Conservation (phyloP, 2,113 vertebrate genomes). For the Manacus vitellinus region DNA sequence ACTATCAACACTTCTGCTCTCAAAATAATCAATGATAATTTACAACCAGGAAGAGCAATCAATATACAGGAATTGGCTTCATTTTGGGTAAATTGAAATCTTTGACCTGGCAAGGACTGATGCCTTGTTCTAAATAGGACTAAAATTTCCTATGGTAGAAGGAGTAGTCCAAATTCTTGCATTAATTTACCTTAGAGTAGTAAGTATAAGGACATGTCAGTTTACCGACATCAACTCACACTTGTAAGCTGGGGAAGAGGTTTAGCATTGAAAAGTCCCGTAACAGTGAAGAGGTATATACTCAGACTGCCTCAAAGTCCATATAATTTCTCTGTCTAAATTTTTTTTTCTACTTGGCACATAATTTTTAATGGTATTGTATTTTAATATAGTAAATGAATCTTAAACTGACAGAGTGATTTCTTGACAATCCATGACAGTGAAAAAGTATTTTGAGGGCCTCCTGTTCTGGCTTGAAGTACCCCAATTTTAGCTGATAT, state of each 20-base stretch:
- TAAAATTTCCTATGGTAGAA: background rate
- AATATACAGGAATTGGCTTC: conserved; percentile 27
- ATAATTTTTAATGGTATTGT: background rate
- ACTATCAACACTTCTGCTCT: conserved; percentile 24
- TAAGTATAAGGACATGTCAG: background rate
- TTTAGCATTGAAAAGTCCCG: background rate
- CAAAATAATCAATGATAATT: conserved; percentile 57
- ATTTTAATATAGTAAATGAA: background rate
- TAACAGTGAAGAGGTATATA: background rate
- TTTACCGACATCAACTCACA: background rate
- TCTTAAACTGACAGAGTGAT: background rate
- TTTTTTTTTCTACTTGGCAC: background rate
- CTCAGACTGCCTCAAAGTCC: background rate
- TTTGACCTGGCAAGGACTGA: background rate
- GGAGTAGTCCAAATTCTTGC: background rate
- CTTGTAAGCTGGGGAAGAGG: background rate
- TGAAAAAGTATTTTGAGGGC: background rate
- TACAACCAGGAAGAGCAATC: conserved; percentile 35
- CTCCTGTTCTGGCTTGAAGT: background rate
- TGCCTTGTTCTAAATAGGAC: background rate
- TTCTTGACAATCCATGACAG: background rate
- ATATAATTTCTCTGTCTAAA: background rate
- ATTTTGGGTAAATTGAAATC: conserved; percentile 43
- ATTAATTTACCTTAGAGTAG: background rate
- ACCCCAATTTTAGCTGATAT: background rate